phyloP scores from a whole-genome alignment of 2,797 vertebrate genomes.

The Tokudaia tokunoshimensis region DNA sequence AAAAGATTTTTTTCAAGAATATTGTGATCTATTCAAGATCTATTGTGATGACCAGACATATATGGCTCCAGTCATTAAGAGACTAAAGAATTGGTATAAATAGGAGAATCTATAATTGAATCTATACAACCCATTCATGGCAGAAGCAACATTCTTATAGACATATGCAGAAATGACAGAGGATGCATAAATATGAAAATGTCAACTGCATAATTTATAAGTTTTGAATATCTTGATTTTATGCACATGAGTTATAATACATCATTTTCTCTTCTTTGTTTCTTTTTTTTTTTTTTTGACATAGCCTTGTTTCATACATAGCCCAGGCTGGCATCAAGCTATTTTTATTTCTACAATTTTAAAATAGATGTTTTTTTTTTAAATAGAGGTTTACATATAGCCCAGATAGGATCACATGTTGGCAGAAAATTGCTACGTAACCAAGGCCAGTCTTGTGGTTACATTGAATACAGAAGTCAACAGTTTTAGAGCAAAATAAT shows the following conservation, averaged over 20 bases:
- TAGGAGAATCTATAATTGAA: background rate
- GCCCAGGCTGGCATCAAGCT: background rate
- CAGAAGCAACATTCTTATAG: background rate
- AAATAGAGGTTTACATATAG: background rate
- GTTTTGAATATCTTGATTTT: background rate
- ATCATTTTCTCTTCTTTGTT: background rate
- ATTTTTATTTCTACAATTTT: background rate
- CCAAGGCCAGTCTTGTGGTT: background rate
- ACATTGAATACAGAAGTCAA: background rate
- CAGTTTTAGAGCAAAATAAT: background rate
- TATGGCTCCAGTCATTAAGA: background rate
- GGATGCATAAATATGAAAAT: background rate
- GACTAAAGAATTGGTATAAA: background rate
- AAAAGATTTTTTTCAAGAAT: background rate
- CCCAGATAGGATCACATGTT: background rate
- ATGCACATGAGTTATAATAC: background rate
- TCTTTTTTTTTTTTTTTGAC: background rate
- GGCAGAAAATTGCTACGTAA: background rate
- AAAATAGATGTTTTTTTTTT: background rate
- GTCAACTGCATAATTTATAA: background rate
- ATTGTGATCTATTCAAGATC: background rate
- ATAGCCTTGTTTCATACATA: background rate
- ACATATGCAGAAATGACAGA: background rate
- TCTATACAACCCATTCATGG: background rate
- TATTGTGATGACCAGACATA: background rate